A percentile compares a stretch with the other conserved stretches of the same genome.
phyloP scores from a whole-genome alignment of 2,113 vertebrate genomes.

The Pelecanoides urinatrix region DNA sequence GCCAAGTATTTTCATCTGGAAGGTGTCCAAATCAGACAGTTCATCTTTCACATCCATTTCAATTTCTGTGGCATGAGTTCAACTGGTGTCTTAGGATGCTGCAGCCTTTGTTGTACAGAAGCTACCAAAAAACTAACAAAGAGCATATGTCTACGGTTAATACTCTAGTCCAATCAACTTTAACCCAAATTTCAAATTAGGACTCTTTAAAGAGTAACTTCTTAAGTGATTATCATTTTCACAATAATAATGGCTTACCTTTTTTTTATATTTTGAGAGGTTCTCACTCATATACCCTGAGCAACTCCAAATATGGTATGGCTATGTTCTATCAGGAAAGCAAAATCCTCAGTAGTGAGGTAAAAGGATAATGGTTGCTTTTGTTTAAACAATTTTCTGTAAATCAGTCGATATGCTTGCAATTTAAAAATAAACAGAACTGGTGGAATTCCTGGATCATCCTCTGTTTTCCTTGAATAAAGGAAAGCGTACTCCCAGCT shows the following conservation, averaged over 20 bases:
- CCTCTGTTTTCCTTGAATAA: background rate
- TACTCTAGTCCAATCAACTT: background rate
- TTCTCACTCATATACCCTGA: background rate
- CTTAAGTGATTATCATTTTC: background rate
- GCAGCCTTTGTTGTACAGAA: background rate
- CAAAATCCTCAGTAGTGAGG: background rate
- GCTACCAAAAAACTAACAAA: background rate
- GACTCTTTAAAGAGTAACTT: background rate
- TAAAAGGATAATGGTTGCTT: background rate
- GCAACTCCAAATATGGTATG: background rate
- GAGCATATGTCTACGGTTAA: background rate
- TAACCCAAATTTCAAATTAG: background rate
- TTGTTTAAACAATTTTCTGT: background rate
- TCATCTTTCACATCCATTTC: background rate
- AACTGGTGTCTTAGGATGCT: background rate
- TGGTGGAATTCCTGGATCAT: background rate
- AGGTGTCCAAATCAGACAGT: background rate
- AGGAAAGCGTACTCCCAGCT: background rate
- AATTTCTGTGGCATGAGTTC: background rate
- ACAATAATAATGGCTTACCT: background rate
- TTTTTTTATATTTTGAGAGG: background rate
- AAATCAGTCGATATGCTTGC: accelerated
- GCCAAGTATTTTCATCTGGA: background rate
- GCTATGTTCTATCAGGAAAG: background rate
- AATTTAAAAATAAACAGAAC: slow-evolving; percentile 14